Base-by-base conservation (phyloP, 2,888 invertebrate genomes). In the Odiellus spinosus region DNA sequence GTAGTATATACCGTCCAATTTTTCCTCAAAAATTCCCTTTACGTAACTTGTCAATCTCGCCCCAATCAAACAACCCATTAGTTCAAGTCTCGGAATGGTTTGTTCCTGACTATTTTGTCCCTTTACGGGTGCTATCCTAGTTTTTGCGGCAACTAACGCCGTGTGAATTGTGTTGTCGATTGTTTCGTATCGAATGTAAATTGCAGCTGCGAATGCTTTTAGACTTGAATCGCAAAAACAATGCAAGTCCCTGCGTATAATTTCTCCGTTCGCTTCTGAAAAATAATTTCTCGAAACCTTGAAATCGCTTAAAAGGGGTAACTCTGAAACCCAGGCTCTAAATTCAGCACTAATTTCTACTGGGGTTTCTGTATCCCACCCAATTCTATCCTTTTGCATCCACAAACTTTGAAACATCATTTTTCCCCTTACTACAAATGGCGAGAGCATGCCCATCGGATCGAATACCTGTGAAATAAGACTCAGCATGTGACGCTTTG, bases 141-240 rank as follows among this genome's bases (percentile, higher is more conserved):
- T 26, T 8, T 26, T 26, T 6, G 26, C 26, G 4, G 26, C 26
- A 26, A 26, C 26, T 26, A 26, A 26, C 4, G 26, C 26, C 11
- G 53, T 47, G 45, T 56, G 58, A 3, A 51, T 20, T 19, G 26
- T 12, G 2, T 33, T 15, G 17, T 12, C 15, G 19, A 26, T 17
- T 17, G 48, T 39, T 6, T n/a, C 42, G 8, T 26, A 26, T 3
- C 53, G 45, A 1, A 56, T 12, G 43, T 57, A 59, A 2, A 55
- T 45, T 14, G 34, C 40, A 1, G 56, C 50, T 11, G 54, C 52
- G 44, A 56, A 60, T 1, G 49, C 58, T 20, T 43, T 34, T 26
- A 45, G 41, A n/a, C 54, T 54, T 5, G 58, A 57, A 36, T 60
- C 58, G 11, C 49, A 54, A 42, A 58, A 60, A 19, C 44, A 49